Evolutionary conservation across 2,113 vertebrate species (phyloP).

Genomic region (Ascaphus truei): DNA sequence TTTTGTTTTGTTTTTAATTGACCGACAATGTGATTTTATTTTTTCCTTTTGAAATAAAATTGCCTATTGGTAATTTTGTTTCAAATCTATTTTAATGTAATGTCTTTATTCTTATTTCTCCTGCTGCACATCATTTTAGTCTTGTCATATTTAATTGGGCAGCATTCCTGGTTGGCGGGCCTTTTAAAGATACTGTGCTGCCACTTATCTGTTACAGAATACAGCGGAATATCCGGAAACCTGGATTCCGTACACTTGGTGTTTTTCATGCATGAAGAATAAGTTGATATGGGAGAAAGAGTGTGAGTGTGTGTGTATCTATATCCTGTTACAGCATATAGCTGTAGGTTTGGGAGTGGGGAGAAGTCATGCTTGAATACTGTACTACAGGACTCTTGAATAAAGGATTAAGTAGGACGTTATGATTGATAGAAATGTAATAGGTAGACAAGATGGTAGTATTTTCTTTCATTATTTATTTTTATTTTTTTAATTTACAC

Average conservation of each 20-base stretch:
- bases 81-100: slow-evolving; percentile 1
- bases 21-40: too few species aligned
- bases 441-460: background rate
- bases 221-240: background rate
- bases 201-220: background rate
- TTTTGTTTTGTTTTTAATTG: too few species aligned
- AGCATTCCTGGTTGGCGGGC: background rate
- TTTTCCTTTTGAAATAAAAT: too few species aligned
- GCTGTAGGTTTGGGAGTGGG: too few species aligned
- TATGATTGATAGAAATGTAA: slow-evolving; percentile 23
- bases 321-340: too few species aligned
- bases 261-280: background rate
- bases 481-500: too few species aligned
- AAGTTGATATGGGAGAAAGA: too few species aligned
- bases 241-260: background rate
- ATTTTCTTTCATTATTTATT: slow-evolving; percentile 32
- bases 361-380: background rate
- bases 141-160: slow-evolving; percentile 1
- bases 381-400: background rate
- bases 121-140: background rate
- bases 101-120: slow-evolving; percentile 1
- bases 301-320: too few species aligned
- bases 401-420: background rate
- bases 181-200: background rate
- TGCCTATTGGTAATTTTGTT: too few species aligned